Evolutionary conservation across 2,888 invertebrate species (phyloP).

Genomic region (Idaea biselata): DNA sequence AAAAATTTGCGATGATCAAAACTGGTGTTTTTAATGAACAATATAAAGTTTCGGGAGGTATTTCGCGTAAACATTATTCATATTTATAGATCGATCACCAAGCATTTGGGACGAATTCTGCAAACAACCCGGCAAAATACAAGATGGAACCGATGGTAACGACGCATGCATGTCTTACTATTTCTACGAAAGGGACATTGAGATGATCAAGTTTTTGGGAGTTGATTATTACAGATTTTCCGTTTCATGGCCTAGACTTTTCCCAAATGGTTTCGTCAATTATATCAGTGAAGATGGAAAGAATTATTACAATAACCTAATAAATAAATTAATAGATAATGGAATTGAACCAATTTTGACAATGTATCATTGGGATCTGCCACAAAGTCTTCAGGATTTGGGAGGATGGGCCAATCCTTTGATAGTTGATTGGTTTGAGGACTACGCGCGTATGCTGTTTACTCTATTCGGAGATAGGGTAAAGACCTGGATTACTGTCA

Average conservation of each 20-base stretch:
- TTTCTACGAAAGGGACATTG: conserved; percentile 78
- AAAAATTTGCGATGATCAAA: no score
- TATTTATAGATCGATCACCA: conserved; percentile 71
- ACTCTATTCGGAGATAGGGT: conserved; percentile 72
- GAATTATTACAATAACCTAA: conserved; percentile 83
- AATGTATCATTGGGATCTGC: conserved; percentile 80
- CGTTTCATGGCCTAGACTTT: conserved; percentile 83
- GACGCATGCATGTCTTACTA: conserved; percentile 82
- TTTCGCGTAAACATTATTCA: not conserved
- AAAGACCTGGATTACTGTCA: conserved; percentile 81
- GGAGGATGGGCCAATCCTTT: conserved; percentile 79
- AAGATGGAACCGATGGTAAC: conserved; percentile 78
- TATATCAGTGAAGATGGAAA: conserved; percentile 80
- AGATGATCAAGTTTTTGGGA: conserved; percentile 65
- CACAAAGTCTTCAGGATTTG: conserved; percentile 75
- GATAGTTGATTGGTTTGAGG: conserved; percentile 70
- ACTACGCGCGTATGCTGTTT: conserved; percentile 71
- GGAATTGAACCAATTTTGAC: conserved; percentile 82
- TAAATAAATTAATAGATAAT: conserved; percentile 79
- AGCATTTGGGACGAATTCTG: conserved; percentile 83
- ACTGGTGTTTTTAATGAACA: no score
- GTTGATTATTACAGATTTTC: conserved; percentile 80
- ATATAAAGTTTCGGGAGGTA: not conserved
- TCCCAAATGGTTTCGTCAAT: conserved; percentile 79
- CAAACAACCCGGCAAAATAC: conserved; percentile 69